Evolutionary conservation across 2,888 invertebrate genomes (phyloP).

Genomic region (Apeira syringaria): DNA sequence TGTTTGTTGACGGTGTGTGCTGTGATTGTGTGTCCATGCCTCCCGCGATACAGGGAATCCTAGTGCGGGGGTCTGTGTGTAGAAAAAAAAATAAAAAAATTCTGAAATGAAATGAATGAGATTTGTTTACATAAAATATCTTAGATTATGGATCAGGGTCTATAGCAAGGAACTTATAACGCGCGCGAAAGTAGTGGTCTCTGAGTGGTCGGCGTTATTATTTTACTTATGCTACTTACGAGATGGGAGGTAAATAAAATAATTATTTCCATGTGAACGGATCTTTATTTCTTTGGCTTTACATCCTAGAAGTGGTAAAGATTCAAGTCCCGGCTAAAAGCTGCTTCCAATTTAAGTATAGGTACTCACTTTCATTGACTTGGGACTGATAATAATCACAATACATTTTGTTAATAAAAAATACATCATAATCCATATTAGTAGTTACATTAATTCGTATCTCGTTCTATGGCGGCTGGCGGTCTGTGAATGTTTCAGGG

Average conservation of each 20-base stretch:
- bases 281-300: conserved; percentile 70
- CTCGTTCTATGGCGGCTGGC: background rate
- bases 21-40: too few relatives aligned
- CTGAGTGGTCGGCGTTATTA: too few relatives aligned
- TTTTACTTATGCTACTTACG: too few relatives aligned
- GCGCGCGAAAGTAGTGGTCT: too few relatives aligned
- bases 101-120: too few relatives aligned
- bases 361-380: conserved; percentile 5
- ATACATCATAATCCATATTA: conserved; percentile 13
- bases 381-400: conserved; percentile 32
- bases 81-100: too few relatives aligned
- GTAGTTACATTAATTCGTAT: conserved; percentile 4
- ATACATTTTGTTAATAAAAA: conserved; percentile 18
- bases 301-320: conserved; percentile 33
- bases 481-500: background rate
- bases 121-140: too few relatives aligned
- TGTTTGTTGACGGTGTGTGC: too few relatives aligned
- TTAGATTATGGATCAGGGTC: too few relatives aligned
- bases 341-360: conserved; percentile 7
- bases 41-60: too few relatives aligned
- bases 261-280: conserved; percentile 45
- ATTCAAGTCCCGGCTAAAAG: conserved; percentile 17
- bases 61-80: too few relatives aligned
- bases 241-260: conserved; percentile 25
- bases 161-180: too few relatives aligned